Percentiles rank a stretch among this genome's conserved stretches.
phyloP scores from a whole-genome alignment of 2,113 vertebrate species.

The Varanus komodoensis region DNA sequence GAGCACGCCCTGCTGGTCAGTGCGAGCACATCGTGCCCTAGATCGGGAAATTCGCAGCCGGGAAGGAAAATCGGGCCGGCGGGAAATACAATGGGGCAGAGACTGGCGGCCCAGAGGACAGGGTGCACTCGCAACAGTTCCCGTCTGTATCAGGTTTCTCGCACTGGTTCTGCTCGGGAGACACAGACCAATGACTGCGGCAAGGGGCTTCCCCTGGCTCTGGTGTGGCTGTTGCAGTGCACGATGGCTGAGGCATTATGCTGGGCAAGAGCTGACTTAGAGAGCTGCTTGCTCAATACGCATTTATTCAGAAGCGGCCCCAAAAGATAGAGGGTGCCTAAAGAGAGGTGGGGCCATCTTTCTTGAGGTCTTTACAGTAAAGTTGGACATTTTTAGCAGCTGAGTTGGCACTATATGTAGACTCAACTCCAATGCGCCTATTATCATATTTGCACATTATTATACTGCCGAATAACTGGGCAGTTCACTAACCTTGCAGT shows the following conservation, averaged over 20 bases:
- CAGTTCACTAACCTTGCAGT: background rate
- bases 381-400: background rate
- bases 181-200: background rate
- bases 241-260: accelerated
- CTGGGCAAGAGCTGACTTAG: accelerated
- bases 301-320: background rate
- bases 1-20: conserved; percentile 10
- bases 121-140: background rate
- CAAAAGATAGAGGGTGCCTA: background rate
- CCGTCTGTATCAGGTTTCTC: background rate
- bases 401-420: background rate
- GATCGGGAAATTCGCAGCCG: background rate
- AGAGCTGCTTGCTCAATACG: accelerated
- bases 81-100: background rate
- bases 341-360: background rate
- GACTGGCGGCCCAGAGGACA: conserved; percentile 18
- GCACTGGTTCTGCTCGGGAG: background rate
- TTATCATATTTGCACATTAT: no score
- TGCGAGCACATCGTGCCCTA: background rate
- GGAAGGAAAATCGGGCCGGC: background rate
- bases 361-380: background rate
- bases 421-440: background rate
- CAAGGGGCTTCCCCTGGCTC: background rate
- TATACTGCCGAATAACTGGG: no score
- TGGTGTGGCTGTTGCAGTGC: accelerated